Conservation (phyloP, 2,113 vertebrate genomes). For the Pipa parva region DNA sequence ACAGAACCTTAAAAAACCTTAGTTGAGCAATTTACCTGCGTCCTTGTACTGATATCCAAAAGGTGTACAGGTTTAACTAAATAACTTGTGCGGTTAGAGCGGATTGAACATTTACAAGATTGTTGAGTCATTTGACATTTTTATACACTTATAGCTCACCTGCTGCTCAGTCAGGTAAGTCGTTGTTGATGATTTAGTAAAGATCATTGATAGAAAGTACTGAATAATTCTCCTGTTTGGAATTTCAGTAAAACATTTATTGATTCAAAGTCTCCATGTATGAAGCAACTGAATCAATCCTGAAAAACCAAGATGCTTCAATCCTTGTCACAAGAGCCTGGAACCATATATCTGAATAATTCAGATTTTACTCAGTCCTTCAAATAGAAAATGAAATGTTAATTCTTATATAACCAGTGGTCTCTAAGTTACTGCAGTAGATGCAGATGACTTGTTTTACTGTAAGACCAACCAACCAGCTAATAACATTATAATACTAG, state of each 20-base stretch:
- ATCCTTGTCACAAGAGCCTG: constrained; percentile 27
- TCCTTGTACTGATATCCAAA: background rate
- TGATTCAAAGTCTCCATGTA: background rate
- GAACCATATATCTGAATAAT: constrained; percentile 25
- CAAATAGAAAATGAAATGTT: constrained; percentile 50
- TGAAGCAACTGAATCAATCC: background rate
- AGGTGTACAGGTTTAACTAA: background rate
- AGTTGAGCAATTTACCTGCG: background rate
- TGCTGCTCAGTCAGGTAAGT: background rate
- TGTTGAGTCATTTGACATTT: background rate
- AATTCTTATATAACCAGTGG: constrained; percentile 50
- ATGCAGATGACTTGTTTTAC: constrained; percentile 58
- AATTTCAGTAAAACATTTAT: background rate
- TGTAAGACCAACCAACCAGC: constrained; percentile 56
- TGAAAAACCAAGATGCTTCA: background rate
- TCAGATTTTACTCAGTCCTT: background rate
- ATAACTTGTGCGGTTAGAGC: background rate
- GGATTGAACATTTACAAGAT: background rate
- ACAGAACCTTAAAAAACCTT: background rate
- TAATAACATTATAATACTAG: constrained; percentile 63
- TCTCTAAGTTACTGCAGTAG: constrained; percentile 58
- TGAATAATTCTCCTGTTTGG: background rate
- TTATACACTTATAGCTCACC: background rate
- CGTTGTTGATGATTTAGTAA: background rate
- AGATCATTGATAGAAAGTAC: background rate